phyloP scores from a whole-genome alignment of 2,797 vertebrate genomes.

The Periparus ater region DNA sequence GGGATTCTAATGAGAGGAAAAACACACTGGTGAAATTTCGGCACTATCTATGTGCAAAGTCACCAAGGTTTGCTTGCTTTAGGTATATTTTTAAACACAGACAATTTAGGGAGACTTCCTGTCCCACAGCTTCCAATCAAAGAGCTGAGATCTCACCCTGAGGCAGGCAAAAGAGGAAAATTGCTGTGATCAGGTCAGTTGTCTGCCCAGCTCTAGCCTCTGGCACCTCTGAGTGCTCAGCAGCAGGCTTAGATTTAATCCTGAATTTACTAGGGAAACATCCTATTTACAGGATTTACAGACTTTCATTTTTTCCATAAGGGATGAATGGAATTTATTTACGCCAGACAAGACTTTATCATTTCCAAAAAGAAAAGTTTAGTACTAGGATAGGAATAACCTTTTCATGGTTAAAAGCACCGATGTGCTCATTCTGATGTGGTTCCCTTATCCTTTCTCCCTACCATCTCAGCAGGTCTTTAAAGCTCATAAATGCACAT shows the following conservation, averaged over 20 bases:
- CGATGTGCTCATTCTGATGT: background rate
- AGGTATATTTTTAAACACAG: background rate
- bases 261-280: background rate
- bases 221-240: background rate
- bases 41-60: background rate
- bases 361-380: background rate
- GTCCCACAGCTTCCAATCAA: background rate
- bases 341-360: background rate
- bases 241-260: background rate
- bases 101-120: background rate
- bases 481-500: background rate
- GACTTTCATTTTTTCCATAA: background rate
- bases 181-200: fast-evolving
- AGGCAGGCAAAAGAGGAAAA: background rate
- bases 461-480: background rate
- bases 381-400: background rate
- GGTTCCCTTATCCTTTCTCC: background rate
- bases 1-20: background rate
- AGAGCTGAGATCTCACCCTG: background rate
- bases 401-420: background rate
- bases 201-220: background rate
- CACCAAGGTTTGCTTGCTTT: background rate
- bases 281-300: background rate
- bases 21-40: background rate
- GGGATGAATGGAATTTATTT: background rate